Percentiles rank a stretch among this genome's conserved stretches.
phyloP scores from a whole-genome alignment of 2,113 vertebrate species.

The Rissa tridactyla region DNA sequence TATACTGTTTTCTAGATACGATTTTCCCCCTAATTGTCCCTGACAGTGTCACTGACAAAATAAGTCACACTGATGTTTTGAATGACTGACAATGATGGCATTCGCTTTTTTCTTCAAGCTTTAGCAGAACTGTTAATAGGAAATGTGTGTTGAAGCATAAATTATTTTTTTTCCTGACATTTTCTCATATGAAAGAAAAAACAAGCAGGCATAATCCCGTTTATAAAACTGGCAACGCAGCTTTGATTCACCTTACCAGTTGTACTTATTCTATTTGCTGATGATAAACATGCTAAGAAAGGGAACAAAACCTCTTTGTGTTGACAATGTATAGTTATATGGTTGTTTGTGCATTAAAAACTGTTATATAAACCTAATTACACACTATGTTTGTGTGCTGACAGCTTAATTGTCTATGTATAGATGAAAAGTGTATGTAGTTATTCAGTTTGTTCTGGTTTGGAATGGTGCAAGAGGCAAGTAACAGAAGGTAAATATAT shows the following conservation, averaged over 20 bases:
- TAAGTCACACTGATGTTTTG: neutral
- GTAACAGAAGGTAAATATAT: neutral
- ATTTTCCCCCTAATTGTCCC: neutral
- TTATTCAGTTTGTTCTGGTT: neutral
- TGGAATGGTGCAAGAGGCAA: neutral
- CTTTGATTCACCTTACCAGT: neutral
- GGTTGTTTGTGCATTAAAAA: neutral
- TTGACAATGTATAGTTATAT: neutral
- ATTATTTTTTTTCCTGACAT: neutral
- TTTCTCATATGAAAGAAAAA: neutral
- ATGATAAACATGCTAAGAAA: neutral
- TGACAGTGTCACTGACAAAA: neutral
- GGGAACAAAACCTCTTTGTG: neutral
- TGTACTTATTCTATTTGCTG: neutral
- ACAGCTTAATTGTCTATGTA: neutral
- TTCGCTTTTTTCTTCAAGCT: neutral
- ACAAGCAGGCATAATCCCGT: neutral
- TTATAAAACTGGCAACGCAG: neutral
- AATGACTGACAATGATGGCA: neutral
- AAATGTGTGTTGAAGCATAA: neutral
- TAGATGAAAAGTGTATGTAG: neutral
- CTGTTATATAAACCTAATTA: neutral
- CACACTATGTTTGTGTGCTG: neutral
- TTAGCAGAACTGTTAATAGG: neutral
- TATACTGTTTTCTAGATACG: neutral